A percentile compares a stretch with the other conserved stretches of the same genome.
Evolutionary conservation across 2,888 invertebrate species (phyloP).

Genomic region (Rhimphoctona megacephalus): DNA sequence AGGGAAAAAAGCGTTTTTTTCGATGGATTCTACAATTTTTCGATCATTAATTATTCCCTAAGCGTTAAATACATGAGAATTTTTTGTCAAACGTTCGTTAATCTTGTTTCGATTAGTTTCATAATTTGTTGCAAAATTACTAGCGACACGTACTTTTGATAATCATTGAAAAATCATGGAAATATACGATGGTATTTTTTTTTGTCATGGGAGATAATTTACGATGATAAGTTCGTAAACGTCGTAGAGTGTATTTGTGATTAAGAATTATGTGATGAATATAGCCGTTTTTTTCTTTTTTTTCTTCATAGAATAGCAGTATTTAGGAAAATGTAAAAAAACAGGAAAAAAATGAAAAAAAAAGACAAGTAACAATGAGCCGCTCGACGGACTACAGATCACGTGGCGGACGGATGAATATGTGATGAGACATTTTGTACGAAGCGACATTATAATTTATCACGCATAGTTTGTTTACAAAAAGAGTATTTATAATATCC

Average conservation of each 20-base stretch:
- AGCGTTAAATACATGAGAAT: background rate
- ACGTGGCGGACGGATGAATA: slow-evolving; percentile 76
- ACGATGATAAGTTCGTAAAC: slow-evolving; percentile 10
- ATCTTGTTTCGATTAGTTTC: background rate
- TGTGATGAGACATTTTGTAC: slow-evolving; percentile 66
- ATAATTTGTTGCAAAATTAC: background rate
- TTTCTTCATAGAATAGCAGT: background rate
- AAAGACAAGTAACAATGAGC: slow-evolving; percentile 29
- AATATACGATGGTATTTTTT: background rate
- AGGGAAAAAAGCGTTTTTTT: background rate
- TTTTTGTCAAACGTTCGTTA: background rate
- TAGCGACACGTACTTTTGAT: background rate
- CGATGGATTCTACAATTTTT: background rate
- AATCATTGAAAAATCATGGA: background rate
- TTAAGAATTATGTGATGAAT: background rate
- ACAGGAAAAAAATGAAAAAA: background rate
- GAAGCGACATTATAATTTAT: slow-evolving; percentile 68
- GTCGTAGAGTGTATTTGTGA: background rate
- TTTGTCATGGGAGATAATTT: background rate
- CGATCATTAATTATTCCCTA: background rate
- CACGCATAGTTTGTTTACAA: slow-evolving; percentile 46
- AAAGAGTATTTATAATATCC: slow-evolving; percentile 31
- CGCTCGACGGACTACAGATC: slow-evolving; percentile 57
- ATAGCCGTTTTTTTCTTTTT: background rate
- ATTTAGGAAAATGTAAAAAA: background rate